Evolutionary conservation across 2,113 vertebrate species (phyloP).

Genomic region (Microtus ochrogaster): DNA sequence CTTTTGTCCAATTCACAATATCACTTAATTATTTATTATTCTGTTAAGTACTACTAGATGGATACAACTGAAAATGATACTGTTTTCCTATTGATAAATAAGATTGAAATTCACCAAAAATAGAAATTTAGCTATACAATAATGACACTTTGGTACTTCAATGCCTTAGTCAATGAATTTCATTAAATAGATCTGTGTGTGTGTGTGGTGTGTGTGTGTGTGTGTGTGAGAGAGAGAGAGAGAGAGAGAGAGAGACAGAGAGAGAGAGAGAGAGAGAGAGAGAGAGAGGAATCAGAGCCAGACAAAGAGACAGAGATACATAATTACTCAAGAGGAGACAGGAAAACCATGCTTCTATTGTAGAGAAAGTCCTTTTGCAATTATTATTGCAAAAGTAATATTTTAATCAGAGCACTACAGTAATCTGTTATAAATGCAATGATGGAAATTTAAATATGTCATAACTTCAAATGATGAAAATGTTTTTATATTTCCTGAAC

Average conservation of each 20-base stretch:
- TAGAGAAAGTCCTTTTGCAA: conserved; percentile 28
- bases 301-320: neutral
- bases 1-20: neutral
- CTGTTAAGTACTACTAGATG: neutral
- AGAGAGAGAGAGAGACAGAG: too few species aligned
- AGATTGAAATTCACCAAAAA: neutral
- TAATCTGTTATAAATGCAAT: conserved; percentile 4
- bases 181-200: neutral
- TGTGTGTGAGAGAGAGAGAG: neutral
- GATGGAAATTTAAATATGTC: conserved; percentile 38
- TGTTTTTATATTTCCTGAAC: neutral
- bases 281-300: too few species aligned
- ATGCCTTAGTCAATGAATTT: neutral
- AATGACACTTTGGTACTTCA: neutral
- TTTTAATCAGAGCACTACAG: neutral
- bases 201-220: too few species aligned
- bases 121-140: neutral
- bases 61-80: neutral
- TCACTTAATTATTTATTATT: neutral
- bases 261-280: too few species aligned
- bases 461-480: conserved; percentile 1
- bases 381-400: conserved; percentile 27
- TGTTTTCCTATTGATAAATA: neutral
- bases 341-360: neutral
- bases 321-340: neutral